phyloP scores from a whole-genome alignment of 2,113 vertebrate genomes.

The Lepidothrix coronata region DNA sequence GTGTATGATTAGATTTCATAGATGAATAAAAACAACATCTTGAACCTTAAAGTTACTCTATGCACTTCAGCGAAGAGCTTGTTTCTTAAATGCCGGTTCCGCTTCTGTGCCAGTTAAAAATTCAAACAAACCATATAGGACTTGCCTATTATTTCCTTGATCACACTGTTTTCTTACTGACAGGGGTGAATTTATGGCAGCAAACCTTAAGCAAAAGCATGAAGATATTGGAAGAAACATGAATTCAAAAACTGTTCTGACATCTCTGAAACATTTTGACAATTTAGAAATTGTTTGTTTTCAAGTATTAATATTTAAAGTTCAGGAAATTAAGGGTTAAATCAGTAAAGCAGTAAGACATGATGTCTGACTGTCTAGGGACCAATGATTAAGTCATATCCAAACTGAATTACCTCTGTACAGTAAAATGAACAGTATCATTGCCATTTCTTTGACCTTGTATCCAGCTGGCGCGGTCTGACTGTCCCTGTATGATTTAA shows the following conservation, averaged over 20 bases:
- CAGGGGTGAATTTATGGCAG: neutral
- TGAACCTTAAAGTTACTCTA: neutral
- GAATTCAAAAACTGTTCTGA: neutral
- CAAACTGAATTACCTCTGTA: neutral
- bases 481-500: neutral
- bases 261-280: neutral
- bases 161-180: neutral
- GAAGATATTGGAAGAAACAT: neutral
- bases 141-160: neutral
- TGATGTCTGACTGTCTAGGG: neutral
- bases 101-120: neutral
- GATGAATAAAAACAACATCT: conserved; percentile 1
- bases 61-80: neutral
- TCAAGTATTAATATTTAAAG: neutral
- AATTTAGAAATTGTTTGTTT: neutral
- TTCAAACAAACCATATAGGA: neutral
- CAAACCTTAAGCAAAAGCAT: neutral
- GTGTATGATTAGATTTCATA: neutral
- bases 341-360: neutral
- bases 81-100: neutral
- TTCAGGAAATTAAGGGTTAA: neutral
- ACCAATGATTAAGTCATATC: neutral
- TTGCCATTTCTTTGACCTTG: neutral
- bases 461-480: neutral
- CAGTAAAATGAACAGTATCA: neutral